phyloP scores from a whole-genome alignment of 2,888 invertebrate species.

The Drosophila ezoana region DNA sequence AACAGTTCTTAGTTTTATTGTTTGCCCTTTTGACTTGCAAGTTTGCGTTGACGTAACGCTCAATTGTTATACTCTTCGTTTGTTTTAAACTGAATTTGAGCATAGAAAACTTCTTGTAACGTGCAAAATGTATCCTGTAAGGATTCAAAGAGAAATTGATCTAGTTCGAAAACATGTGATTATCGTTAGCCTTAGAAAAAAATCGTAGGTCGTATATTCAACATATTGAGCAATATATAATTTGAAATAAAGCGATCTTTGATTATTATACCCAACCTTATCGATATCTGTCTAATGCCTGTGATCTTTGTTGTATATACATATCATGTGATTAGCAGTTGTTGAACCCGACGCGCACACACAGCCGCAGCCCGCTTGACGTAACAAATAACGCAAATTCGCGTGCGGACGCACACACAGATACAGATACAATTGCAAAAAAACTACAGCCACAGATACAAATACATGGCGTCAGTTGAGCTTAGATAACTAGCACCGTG shows the following conservation, averaged over 20 bases:
- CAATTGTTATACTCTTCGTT: constrained; percentile 5
- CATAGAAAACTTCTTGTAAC: constrained; percentile 1
- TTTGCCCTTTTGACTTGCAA: constrained; percentile 28
- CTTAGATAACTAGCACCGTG: constrained; percentile 48
- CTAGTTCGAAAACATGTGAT: background rate
- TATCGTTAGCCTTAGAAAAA: too few relatives aligned
- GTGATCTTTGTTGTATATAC: constrained; percentile 11
- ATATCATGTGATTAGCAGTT: constrained; percentile 73
- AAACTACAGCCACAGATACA: constrained; percentile 7
- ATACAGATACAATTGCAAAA: constrained; percentile 7
- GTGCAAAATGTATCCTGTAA: background rate
- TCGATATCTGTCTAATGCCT: constrained; percentile 14
- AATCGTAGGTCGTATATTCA: too few relatives aligned
- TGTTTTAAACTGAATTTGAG: background rate
- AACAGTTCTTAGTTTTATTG: constrained; percentile 18
- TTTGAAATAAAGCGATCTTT: too few relatives aligned
- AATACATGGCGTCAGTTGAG: constrained; percentile 24
- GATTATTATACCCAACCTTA: background rate
- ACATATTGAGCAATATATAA: background rate
- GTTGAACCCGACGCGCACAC: constrained; percentile 65
- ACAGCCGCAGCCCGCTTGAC: constrained; percentile 35
- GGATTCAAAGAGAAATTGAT: background rate
- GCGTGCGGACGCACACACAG: constrained; percentile 27
- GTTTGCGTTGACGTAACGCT: constrained; percentile 24
- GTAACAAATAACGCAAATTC: constrained; percentile 52